phyloP scores from a whole-genome alignment of 2,888 invertebrate species.

The Agrenia bidenticulata region DNA sequence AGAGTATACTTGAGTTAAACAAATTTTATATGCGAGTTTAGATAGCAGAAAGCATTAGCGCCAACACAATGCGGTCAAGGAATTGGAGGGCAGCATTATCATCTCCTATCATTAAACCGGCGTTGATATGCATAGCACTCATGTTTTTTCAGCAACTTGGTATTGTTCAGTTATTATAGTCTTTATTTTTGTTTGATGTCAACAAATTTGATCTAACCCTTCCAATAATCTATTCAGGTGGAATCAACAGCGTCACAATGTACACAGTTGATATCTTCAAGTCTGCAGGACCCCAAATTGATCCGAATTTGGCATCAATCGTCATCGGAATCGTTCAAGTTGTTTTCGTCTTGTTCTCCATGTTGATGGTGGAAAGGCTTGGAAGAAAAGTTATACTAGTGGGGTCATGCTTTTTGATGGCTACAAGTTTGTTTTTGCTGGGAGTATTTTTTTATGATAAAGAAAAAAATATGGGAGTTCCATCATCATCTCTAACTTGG shows the following conservation, averaged over 20 bases:
- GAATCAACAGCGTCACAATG: conserved; percentile 65
- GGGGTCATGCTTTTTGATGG: conserved; percentile 73
- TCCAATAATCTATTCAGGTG: not conserved
- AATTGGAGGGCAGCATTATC: conserved; percentile 18
- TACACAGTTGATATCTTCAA: conserved; percentile 72
- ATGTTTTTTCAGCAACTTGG: conserved; percentile 82
- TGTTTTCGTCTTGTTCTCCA: conserved; percentile 58
- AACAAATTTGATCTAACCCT: not conserved
- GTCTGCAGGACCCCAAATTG: conserved; percentile 64
- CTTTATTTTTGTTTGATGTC: not conserved
- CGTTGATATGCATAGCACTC: conserved; percentile 71
- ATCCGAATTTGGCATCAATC: conserved; percentile 63
- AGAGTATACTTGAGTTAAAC: not conserved
- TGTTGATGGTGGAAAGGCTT: conserved; percentile 73
- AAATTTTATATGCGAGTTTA: not conserved
- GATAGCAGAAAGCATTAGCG: not conserved
- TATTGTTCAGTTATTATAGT: too few relatives aligned
- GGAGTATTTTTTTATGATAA: conserved; percentile 70
- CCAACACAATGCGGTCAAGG: not conserved
- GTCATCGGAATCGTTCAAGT: conserved; percentile 63
- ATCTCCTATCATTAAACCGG: conserved; percentile 64
- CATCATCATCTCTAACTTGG: conserved; percentile 58
- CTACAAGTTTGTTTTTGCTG: conserved; percentile 67
- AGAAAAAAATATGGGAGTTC: conserved; percentile 11
- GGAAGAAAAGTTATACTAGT: conserved; percentile 77